These are phyloP conservation scores for Seira sanloemensis DNA, from an alignment of 2,888 invertebrate genomes.

Conservation along the genomic window DNA sequence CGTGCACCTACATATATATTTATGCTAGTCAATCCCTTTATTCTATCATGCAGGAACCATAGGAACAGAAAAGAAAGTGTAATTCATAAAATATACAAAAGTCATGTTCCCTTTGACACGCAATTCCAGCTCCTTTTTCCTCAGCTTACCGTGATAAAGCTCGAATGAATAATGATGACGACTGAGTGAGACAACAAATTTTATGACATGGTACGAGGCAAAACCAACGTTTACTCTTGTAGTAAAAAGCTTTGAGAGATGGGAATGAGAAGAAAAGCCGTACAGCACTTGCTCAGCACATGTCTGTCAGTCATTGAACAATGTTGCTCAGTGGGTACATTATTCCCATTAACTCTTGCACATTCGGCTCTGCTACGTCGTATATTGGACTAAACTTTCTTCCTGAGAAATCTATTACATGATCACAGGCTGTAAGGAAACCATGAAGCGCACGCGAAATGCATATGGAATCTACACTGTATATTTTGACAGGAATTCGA, in stretches of 20 bases:
- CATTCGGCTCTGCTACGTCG: background rate
- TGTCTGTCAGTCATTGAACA: background rate
- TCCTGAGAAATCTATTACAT: too few species aligned
- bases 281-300: background rate
- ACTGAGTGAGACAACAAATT: background rate
- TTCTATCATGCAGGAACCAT: too few species aligned
- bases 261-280: background rate
- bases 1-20: too few species aligned
- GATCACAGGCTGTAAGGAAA: slow-evolving; percentile 4
- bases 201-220: background rate
- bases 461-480: background rate
- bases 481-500: background rate
- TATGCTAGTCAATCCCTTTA: too few species aligned
- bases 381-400: too few species aligned
- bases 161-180: background rate
- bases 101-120: background rate
- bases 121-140: background rate
- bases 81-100: too few species aligned
- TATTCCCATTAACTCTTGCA: background rate
- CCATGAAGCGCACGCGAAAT: background rate
- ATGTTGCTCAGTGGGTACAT: background rate
- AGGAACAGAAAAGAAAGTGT: too few species aligned
- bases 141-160: background rate
- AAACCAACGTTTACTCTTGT: too few species aligned
- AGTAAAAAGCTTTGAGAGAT: too few species aligned